Evolutionary conservation across 92 coral and sea anemone genomes (phyloP).

Genomic region (Porites evermanni): DNA sequence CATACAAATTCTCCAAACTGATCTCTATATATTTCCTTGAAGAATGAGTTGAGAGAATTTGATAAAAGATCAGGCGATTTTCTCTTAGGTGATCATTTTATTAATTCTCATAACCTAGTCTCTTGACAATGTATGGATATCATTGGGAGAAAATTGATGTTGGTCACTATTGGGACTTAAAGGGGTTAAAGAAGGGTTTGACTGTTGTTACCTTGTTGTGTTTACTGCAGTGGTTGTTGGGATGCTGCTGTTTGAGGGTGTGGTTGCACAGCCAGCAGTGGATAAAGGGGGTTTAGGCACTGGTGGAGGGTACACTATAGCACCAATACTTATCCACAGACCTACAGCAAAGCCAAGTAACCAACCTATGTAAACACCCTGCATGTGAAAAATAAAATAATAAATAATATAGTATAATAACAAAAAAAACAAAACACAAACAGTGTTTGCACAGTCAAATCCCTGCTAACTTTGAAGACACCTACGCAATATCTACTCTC

Average conservation of each 20-base stretch:
- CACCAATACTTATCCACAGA: conserved; percentile 92
- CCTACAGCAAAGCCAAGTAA: conserved; percentile 84
- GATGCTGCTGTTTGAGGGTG: conserved; percentile 23
- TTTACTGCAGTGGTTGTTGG: neutral
- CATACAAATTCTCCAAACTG: too few relatives aligned
- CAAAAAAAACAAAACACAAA: neutral
- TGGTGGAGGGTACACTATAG: conserved; percentile 87
- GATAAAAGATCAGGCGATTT: too few relatives aligned
- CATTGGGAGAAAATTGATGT: too few relatives aligned
- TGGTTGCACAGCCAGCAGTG: conserved; percentile 67
- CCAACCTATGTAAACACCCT: conserved; percentile 89
- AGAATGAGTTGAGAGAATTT: too few relatives aligned
- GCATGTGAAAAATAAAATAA: neutral
- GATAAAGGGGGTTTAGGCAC: conserved; percentile 71
- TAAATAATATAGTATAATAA: neutral
- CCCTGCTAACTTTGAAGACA: too few relatives aligned
- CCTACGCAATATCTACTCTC: too few relatives aligned
- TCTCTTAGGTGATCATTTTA: too few relatives aligned
- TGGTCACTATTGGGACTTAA: too few relatives aligned
- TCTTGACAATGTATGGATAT: too few relatives aligned
- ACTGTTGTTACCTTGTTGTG: conserved; percentile 6
- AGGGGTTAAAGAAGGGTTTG: neutral
- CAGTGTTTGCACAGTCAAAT: too few relatives aligned
- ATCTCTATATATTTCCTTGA: too few relatives aligned
- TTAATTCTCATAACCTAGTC: too few relatives aligned